These are phyloP conservation scores for Stictonetta naevosa DNA, from an alignment of 2,113 vertebrate species.

Conservation along the genomic window DNA sequence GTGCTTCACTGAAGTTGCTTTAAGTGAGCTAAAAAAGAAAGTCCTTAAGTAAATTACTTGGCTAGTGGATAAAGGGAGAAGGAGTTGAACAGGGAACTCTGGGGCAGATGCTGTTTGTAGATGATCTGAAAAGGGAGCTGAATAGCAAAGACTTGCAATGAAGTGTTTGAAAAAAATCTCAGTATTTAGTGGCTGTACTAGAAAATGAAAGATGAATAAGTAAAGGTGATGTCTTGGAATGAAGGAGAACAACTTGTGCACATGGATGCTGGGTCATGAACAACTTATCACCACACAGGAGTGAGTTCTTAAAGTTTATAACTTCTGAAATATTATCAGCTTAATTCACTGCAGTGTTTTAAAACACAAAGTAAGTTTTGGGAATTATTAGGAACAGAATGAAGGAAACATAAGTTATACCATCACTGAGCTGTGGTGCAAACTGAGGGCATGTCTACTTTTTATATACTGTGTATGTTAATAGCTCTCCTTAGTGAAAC, in stretches of 20 bases:
- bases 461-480: neutral
- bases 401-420: neutral
- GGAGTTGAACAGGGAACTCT: neutral
- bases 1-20: neutral
- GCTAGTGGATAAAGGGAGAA: neutral
- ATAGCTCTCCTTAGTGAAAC: neutral
- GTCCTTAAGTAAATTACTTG: neutral
- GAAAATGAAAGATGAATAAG: neutral
- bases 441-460: neutral
- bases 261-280: neutral
- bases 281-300: neutral
- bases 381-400: neutral
- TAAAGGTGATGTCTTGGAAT: neutral
- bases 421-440: neutral
- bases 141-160: neutral
- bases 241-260: neutral
- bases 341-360: neutral
- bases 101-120: fast-evolving
- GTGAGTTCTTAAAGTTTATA: neutral
- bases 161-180: neutral
- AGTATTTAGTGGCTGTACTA: neutral
- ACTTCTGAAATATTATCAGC: neutral
- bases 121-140: neutral
- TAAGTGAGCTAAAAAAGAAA: neutral
- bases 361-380: neutral